Base-by-base conservation (phyloP, 1,140 invertebrate species). In the Zaprionus davidi region DNA sequence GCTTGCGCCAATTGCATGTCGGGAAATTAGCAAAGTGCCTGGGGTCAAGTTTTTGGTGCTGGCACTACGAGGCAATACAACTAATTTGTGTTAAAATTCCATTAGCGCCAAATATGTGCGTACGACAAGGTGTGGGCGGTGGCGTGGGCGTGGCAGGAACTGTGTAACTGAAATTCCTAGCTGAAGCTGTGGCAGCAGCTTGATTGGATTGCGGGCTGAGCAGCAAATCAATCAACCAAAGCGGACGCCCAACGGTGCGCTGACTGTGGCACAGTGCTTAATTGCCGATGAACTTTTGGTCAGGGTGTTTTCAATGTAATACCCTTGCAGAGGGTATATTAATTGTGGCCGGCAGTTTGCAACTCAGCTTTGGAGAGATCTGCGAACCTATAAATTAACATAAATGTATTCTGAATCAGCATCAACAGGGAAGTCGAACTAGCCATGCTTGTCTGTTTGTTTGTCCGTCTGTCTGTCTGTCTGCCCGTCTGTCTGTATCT, bases 1-100 rank as follows among this genome's bases (percentile, higher is more conserved):
- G 38, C 31, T 11, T 12, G 7, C 17, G 7, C n/a, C 41, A 46
- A 17, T 46, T 46, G 6, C 41, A 58, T 28, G 24, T 20, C 26
- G 15, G 22, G 26, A 58, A 46, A 49, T 58, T 67, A 34, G 34
- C 26, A 64, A 59, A 72, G 53, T 59, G 66, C 72, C 72, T 17
- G 36, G 55, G 66, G 72, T 75, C 66, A 75, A 75, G 36, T 57
- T 63, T 74, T 69, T 44, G 55, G 64, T 17, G 36, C 28, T 71
- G 76, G 58, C 79, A 86, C 82, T 75, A 63, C 59, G 75, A 75
- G 74, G 76, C 76, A 80, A 83, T 71, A 80, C 83, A 87, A 70
- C 80, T 87, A 87, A 87, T 87, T 86, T 87, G 83, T 80, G 77
- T 78, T 80, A 51, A 83, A 86, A 87, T 87, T 86, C 82, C 82